These are phyloP conservation scores for Drosophila dunni DNA, from an alignment of 1,140 invertebrate genomes.

Conservation along the genomic window DNA sequence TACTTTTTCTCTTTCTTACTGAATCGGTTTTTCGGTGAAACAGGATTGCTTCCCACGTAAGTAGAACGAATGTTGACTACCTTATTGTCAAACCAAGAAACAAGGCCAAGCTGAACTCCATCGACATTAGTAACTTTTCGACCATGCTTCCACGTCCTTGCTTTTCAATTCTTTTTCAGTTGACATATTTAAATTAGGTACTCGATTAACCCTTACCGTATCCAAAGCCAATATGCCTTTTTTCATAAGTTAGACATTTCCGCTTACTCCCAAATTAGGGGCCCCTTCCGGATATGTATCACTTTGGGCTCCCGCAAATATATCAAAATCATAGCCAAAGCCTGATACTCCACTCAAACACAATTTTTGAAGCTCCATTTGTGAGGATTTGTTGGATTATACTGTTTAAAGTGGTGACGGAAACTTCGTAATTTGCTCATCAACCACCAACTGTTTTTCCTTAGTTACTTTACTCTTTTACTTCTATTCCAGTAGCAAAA, in stretches of 20 bases:
- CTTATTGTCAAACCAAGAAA: neutral
- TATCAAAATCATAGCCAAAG: no score
- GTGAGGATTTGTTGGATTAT: no score
- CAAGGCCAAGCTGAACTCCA: slow-evolving; percentile 14
- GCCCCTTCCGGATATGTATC: no score
- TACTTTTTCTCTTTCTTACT: slow-evolving; percentile 27
- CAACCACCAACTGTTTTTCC: no score
- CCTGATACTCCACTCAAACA: no score
- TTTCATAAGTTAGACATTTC: slow-evolving; percentile 72
- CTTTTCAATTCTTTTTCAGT: slow-evolving; percentile 67
- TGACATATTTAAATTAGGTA: slow-evolving; percentile 66
- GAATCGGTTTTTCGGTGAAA: slow-evolving; percentile 22
- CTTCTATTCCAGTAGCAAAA: no score
- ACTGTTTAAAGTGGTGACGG: no score
- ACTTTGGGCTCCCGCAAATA: no score
- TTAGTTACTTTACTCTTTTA: no score
- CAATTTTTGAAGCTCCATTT: no score
- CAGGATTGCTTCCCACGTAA: slow-evolving; percentile 25
- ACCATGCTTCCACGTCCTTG: neutral
- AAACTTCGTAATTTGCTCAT: no score
- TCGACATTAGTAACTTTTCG: slow-evolving; percentile 14
- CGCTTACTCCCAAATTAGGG: slow-evolving; percentile 39
- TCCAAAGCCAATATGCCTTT: slow-evolving; percentile 80
- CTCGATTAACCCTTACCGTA: slow-evolving; percentile 80
- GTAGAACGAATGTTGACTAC: slow-evolving; percentile 16